These are phyloP conservation scores for Amphiura filiformis DNA, from an alignment of 35 echinoderm and acorn worm genomes.

Conservation along the genomic window DNA sequence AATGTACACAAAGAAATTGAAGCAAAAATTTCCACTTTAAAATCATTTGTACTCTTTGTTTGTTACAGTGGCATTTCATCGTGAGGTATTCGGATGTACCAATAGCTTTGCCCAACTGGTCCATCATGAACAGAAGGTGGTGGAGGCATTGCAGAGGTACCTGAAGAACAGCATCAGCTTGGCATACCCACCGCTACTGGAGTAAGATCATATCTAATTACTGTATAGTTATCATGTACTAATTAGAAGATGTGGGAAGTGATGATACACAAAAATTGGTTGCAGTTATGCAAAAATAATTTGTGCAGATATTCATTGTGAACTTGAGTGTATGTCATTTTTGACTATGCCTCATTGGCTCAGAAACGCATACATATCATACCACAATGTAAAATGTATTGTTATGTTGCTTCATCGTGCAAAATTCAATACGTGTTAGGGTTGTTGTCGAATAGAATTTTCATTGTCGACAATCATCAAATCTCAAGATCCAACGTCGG, in stretches of 20 bases:
- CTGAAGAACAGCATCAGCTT: constrained; percentile 64
- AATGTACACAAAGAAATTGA: too few relatives aligned
- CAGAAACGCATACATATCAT: too few relatives aligned
- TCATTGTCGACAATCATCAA: too few relatives aligned
- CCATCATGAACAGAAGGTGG: constrained; percentile 70
- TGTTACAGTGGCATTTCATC: constrained; percentile 64
- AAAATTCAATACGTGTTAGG: too few relatives aligned
- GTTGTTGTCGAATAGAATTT: too few relatives aligned
- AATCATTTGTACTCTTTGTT: not conserved
- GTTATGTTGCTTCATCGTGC: too few relatives aligned
- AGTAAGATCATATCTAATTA: constrained; percentile 78
- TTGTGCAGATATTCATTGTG: too few relatives aligned
- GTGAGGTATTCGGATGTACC: constrained; percentile 48
- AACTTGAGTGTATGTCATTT: too few relatives aligned
- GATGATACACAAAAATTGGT: not conserved
- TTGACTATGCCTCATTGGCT: too few relatives aligned
- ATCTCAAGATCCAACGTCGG: too few relatives aligned
- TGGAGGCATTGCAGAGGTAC: constrained; percentile 72
- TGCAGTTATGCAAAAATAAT: not conserved
- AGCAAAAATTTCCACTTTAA: too few relatives aligned
- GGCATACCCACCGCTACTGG: constrained; percentile 82
- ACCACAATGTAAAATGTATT: too few relatives aligned
- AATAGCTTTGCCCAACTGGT: constrained; percentile 84
- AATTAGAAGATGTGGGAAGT: not conserved
- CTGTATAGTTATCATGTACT: not conserved